Evolutionary conservation across 1,140 invertebrate genomes (phyloP).

Genomic region (Trachymyrmex septentrionalis): DNA sequence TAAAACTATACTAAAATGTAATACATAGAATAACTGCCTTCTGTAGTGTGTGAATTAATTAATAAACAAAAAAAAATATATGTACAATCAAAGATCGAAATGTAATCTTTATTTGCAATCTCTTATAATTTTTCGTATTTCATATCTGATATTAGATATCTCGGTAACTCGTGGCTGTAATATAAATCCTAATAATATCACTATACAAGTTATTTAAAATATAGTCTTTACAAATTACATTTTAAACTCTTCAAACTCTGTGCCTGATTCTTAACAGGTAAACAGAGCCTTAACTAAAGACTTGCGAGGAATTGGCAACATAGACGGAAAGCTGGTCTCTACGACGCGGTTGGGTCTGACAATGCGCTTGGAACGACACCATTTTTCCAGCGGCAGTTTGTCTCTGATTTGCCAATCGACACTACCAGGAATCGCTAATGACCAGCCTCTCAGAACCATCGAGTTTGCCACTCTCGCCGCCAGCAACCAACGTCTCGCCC

Average conservation of each 20-base stretch:
- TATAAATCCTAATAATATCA: background rate
- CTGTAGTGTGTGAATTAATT: too few relatives aligned
- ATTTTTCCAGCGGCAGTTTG: slow-evolving; percentile 81
- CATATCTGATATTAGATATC: background rate
- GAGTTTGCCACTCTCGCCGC: slow-evolving; percentile 79
- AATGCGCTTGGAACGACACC: slow-evolving; percentile 77
- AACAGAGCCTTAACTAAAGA: slow-evolving; percentile 74
- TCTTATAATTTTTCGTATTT: background rate
- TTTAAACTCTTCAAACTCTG: background rate
- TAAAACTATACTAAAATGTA: too few relatives aligned
- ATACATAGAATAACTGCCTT: too few relatives aligned
- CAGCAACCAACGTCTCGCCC: slow-evolving; percentile 82
- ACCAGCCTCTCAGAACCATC: slow-evolving; percentile 66
- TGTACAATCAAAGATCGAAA: background rate
- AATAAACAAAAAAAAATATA: too few relatives aligned
- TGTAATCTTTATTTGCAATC: background rate
- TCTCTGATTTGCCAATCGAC: slow-evolving; percentile 80
- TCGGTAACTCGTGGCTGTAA: background rate
- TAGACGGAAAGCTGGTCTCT: slow-evolving; percentile 74
- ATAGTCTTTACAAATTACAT: background rate
- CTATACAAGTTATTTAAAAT: slow-evolving; percentile 34
- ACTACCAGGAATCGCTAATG: slow-evolving; percentile 77
- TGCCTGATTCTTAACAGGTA: slow-evolving; percentile 71
- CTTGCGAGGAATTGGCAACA: slow-evolving; percentile 63
- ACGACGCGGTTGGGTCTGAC: slow-evolving; percentile 77